Conservation (phyloP, 2,797 vertebrate species). For the Rhodeus uyekii region DNA sequence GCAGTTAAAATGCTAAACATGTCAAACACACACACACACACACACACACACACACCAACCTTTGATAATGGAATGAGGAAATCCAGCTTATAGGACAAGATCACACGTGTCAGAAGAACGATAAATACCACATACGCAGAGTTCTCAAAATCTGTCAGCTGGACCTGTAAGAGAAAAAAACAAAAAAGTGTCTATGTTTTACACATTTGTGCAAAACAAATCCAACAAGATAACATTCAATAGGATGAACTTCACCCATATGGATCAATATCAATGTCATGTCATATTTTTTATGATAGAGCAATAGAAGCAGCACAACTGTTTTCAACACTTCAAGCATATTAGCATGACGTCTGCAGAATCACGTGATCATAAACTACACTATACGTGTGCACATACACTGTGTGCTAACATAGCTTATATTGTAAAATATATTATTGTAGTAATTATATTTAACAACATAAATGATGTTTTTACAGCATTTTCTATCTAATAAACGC, state of each 20-base stretch:
- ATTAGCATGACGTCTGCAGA: too few species aligned
- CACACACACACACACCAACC: slow-evolving; percentile 63
- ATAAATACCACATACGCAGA: slow-evolving; percentile 98
- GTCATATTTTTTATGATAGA: too few species aligned
- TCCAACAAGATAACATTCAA: background rate
- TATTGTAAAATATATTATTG: too few species aligned
- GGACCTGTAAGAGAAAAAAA: slow-evolving; percentile 80
- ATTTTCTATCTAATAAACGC: too few species aligned
- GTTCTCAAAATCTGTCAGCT: slow-evolving; percentile 98
- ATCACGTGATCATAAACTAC: too few species aligned
- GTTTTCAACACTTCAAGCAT: too few species aligned
- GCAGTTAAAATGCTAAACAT: background rate
- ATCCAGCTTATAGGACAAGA: slow-evolving; percentile 96
- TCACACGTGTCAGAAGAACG: slow-evolving; percentile 94
- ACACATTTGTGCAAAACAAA: background rate
- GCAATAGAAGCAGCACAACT: too few species aligned
- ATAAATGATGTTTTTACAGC: too few species aligned
- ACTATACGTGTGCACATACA: too few species aligned
- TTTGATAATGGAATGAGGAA: slow-evolving; percentile 97
- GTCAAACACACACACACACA: background rate
- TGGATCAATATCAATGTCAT: too few species aligned
- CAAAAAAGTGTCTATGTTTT: background rate
- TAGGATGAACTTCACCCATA: background rate
- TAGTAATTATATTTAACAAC: too few species aligned
- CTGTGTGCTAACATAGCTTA: too few species aligned